phyloP scores from a whole-genome alignment of 2,113 vertebrate species.

The Camelus bactrianus region DNA sequence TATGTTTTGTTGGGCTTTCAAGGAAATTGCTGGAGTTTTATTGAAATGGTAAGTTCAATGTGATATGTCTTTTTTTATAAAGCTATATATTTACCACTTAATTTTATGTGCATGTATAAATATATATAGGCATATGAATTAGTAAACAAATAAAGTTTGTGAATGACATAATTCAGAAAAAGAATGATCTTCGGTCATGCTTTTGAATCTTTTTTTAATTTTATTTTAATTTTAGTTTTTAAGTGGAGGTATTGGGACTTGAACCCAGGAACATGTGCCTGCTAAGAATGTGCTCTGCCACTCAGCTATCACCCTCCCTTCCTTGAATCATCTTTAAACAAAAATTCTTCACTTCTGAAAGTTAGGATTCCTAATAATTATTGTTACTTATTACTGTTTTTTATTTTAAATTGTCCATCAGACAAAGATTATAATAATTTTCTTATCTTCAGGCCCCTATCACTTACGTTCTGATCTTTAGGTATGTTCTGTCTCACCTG shows the following conservation, averaged over 20 bases:
- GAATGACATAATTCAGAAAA: not conserved
- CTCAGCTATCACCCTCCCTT: too few species aligned
- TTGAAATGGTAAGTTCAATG: not conserved
- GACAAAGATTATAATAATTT: not conserved
- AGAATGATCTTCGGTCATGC: not conserved
- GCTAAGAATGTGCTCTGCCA: too few species aligned
- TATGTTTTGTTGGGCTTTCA: not conserved
- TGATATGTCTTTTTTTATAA: not conserved
- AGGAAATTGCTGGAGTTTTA: not conserved
- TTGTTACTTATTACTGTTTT: not conserved
- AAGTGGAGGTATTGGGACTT: too few species aligned
- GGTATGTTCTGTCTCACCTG: not conserved
- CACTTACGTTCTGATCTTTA: not conserved
- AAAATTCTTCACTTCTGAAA: slow-evolving; percentile 3
- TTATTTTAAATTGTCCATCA: not conserved
- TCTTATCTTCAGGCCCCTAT: not conserved
- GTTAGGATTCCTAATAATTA: not conserved
- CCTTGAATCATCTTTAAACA: not conserved
- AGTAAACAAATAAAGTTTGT: not conserved
- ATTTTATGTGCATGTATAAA: not conserved
- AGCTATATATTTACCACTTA: not conserved
- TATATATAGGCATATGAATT: not conserved
- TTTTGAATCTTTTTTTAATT: not conserved
- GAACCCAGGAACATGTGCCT: too few species aligned
- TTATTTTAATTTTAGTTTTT: not conserved